Base-by-base conservation (phyloP, 2,888 invertebrate genomes). In the Micoletzkya japonica region DNA sequence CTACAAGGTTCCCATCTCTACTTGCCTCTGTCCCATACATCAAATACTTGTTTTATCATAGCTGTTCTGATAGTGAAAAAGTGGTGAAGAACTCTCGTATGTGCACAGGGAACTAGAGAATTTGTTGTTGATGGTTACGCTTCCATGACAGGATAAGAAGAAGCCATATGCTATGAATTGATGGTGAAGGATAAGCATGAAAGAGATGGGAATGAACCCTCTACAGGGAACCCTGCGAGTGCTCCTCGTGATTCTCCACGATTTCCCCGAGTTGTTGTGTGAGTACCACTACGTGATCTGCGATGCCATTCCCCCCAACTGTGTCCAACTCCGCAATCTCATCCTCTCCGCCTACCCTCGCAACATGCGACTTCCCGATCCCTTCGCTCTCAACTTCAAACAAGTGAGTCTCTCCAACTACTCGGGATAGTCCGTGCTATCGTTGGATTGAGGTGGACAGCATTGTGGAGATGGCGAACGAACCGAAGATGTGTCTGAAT, bases 261-360 rank as follows among this genome's bases (percentile, higher is more conserved):
- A 99, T 87, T 99, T 99, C 87, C 98, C 98, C 0, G 98, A 99
- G 88, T 95, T 99, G 87, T 89, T 99, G 64, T 97, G 97, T 87
- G 98, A 99, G 86, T 97, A 96, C 87, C 96, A 98, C 87, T 97
- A 97, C 87, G 93, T 94, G 57, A 95, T 99, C 88, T 97, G 98
- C 87, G 98, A 99, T 87, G 95, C 94, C 73, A 97, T 99, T 82
- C 97, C 98, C 59, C 94, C 97, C 3, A 98, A 98, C 87, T 98
- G 98, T 87, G 95, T 98, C 79, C 97, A 90, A 86, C 94, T 99
- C 94, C 90, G 98, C 64, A 99, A 99, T 86, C 89, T 99, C 70
- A 95, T 99, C 69, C 88, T 99, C 74, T 95, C 96, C 3, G 98
- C 98, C 2, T 98, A 96, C 86, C 98, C 98, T 14, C 90, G 96